phyloP scores from a whole-genome alignment of 1,140 invertebrate genomes.

The Araneus ventricosus region DNA sequence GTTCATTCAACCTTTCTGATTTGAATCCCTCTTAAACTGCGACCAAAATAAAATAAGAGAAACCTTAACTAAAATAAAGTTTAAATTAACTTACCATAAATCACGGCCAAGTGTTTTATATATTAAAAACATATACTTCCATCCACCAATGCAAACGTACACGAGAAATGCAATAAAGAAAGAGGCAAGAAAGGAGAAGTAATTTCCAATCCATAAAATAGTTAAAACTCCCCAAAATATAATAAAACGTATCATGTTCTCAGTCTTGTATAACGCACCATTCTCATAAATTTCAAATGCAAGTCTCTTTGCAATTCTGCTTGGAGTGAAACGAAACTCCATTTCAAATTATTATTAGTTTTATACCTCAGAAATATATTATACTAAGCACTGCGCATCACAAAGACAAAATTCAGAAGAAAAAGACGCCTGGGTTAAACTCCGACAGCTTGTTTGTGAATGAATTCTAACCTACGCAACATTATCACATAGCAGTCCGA shows the following conservation, averaged over 20 bases:
- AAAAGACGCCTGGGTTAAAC: neutral
- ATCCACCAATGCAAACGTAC: slow-evolving; percentile 64
- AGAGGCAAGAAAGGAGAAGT: slow-evolving; percentile 39
- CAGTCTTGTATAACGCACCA: slow-evolving; percentile 64
- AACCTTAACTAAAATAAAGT: neutral
- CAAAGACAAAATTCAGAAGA: neutral
- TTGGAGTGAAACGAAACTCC: slow-evolving; percentile 39
- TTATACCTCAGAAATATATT: neutral
- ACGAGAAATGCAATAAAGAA: slow-evolving; percentile 44
- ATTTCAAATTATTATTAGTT: neutral
- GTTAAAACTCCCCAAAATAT: slow-evolving; percentile 46
- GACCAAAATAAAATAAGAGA: too few relatives aligned
- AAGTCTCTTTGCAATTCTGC: slow-evolving; percentile 42
- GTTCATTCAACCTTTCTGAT: too few relatives aligned
- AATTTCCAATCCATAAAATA: slow-evolving; percentile 51
- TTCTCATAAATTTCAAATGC: slow-evolving; percentile 62
- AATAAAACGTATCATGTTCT: slow-evolving; percentile 52
- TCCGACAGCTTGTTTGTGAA: neutral
- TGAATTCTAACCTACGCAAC: slow-evolving; percentile 27
- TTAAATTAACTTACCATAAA: slow-evolving; percentile 57
- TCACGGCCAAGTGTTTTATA: slow-evolving; percentile 59
- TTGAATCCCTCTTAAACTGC: too few relatives aligned
- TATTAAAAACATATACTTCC: slow-evolving; percentile 54
- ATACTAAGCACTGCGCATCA: neutral
- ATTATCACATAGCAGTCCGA: neutral